A percentile compares a stretch with the other conserved stretches of the same genome.
These are phyloP conservation scores for Phasianus colchicus DNA, from an alignment of 2,113 vertebrate species.

Conservation along the genomic window DNA sequence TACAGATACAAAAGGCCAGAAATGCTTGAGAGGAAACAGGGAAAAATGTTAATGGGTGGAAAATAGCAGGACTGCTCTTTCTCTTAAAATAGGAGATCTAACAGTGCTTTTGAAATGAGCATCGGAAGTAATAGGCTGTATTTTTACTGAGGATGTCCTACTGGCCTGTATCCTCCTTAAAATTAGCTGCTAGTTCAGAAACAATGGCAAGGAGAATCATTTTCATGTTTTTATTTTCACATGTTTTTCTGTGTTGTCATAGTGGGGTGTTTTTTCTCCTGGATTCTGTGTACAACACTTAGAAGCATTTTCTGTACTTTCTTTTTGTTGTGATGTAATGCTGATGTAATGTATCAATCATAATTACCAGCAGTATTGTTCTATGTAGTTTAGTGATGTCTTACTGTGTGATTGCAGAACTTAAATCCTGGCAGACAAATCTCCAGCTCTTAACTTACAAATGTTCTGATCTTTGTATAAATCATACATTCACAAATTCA, in stretches of 20 bases:
- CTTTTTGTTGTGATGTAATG: neutral
- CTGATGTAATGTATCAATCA: neutral
- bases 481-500: no score
- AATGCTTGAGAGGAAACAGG: neutral
- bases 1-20: neutral
- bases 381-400: neutral
- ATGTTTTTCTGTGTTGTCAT: neutral
- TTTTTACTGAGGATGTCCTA: neutral
- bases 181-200: neutral
- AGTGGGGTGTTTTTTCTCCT: neutral
- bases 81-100: neutral
- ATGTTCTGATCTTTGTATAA: neutral
- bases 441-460: neutral
- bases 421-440: neutral
- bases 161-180: neutral
- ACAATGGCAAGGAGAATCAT: neutral
- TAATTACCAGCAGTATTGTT: neutral
- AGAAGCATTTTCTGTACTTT: neutral
- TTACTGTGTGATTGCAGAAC: neutral
- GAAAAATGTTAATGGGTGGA: neutral
- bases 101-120: neutral
- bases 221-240: neutral
- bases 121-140: neutral
- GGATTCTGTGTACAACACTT: neutral
- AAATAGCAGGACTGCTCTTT: neutral